A percentile compares a stretch with the other conserved stretches of the same genome.
These are phyloP conservation scores for Eudemis profundana DNA, from an alignment of 2,888 invertebrate species.

Conservation along the genomic window DNA sequence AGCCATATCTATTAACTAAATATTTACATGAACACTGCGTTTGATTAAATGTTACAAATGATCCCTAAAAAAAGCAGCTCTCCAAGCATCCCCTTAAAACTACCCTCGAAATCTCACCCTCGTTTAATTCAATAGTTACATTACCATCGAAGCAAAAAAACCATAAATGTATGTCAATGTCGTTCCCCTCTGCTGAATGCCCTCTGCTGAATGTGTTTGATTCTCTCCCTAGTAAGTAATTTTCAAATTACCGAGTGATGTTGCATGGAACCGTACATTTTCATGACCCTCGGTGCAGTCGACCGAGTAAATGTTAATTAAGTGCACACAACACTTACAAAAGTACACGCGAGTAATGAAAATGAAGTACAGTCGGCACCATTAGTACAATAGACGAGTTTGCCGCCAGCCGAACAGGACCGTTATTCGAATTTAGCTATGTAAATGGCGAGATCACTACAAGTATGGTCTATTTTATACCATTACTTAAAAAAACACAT, in stretches of 20 bases:
- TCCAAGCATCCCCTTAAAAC: slow-evolving; percentile 7
- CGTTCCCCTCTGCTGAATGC: slow-evolving; percentile 55
- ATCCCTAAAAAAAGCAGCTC: not conserved
- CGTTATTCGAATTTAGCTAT: no score
- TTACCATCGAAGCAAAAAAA: slow-evolving; percentile 41
- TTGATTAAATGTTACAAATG: slow-evolving; percentile 11
- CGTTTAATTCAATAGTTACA: slow-evolving; percentile 35
- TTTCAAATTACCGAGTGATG: slow-evolving; percentile 46
- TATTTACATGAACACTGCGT: not conserved
- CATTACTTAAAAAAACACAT: no score
- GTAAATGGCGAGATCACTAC: no score
- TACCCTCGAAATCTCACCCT: slow-evolving; percentile 28
- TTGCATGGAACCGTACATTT: slow-evolving; percentile 44
- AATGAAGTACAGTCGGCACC: slow-evolving; percentile 9
- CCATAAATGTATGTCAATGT: slow-evolving; percentile 51
- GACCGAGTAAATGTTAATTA: slow-evolving; percentile 42
- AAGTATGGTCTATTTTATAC: no score
- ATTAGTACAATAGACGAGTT: not conserved
- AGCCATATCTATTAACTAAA: not conserved
- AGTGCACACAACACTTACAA: slow-evolving; percentile 35
- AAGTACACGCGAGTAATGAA: slow-evolving; percentile 16
- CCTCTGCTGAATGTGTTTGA: slow-evolving; percentile 51
- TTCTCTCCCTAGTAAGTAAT: slow-evolving; percentile 49
- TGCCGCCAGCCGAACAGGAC: no score
- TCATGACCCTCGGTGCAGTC: slow-evolving; percentile 28